These are phyloP conservation scores for Eremophila alpestris DNA, from an alignment of 2,797 vertebrate genomes.

Conservation along the genomic window DNA sequence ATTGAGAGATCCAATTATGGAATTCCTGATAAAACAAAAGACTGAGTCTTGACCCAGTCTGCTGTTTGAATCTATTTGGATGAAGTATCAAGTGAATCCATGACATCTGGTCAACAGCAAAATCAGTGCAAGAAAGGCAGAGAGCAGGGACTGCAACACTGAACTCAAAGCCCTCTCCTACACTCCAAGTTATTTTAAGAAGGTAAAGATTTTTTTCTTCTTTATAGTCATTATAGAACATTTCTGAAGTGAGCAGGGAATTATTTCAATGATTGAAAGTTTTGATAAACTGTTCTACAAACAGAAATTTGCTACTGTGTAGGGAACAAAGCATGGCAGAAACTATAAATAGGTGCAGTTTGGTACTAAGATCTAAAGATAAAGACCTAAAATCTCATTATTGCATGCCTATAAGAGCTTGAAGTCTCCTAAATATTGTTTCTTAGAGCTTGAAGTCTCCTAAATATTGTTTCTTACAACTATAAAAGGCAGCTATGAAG, in stretches of 20 bases:
- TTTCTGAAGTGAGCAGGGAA: not conserved
- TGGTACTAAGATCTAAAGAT: not conserved
- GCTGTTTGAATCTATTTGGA: not conserved
- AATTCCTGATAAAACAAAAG: not conserved
- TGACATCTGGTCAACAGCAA: not conserved
- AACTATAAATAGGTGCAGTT: not conserved
- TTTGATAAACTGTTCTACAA: not conserved
- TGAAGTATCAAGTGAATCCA: not conserved
- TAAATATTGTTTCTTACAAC: not conserved
- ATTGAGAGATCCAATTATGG: not conserved
- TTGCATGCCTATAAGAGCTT: not conserved
- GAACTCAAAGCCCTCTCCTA: not conserved
- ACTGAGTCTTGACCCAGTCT: not conserved
- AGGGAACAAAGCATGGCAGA: not conserved
- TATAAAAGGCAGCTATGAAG: not conserved
- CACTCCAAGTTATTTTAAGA: constrained; percentile 10
- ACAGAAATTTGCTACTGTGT: not conserved
- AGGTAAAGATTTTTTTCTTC: not conserved
- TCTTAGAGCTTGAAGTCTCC: not conserved
- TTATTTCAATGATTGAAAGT: not conserved
- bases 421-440: not conserved
- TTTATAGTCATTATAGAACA: not conserved
- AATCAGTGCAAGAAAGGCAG: not conserved
- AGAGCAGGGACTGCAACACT: not conserved
- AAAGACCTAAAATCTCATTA: not conserved